Conservation (phyloP, 2,113 vertebrate species). For the Crotalus viridis region DNA sequence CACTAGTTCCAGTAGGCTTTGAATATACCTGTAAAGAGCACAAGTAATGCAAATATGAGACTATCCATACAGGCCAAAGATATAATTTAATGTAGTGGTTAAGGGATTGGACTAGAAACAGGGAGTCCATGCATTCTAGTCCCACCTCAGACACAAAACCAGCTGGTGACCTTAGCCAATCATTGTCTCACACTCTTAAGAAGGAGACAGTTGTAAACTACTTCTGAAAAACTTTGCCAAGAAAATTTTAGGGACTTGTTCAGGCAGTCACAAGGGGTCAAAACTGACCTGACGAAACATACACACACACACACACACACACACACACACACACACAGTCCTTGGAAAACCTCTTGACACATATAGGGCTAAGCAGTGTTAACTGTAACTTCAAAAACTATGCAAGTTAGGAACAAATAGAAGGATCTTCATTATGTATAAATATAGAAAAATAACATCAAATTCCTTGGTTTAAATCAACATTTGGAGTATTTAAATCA, state of each 20-base stretch:
- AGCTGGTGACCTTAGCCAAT: neutral
- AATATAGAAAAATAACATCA: neutral
- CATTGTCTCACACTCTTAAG: neutral
- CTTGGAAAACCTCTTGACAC: neutral
- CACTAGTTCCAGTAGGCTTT: slow-evolving; percentile 89
- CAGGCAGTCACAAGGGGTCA: neutral
- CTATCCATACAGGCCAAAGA: neutral
- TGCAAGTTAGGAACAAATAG: neutral
- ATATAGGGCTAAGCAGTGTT: neutral
- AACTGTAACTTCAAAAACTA: neutral
- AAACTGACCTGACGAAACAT: neutral
- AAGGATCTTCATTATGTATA: neutral
- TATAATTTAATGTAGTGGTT: neutral
- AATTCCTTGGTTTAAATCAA: neutral
- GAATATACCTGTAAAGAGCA: slow-evolving; percentile 72
- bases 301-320: no score
- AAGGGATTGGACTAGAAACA: neutral
- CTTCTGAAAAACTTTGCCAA: neutral
- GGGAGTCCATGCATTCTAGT: neutral
- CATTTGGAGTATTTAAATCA: neutral
- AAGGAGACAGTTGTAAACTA: neutral
- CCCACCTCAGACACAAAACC: neutral
- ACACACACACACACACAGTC: neutral
- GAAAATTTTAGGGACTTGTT: neutral
- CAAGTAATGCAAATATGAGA: neutral